Base-by-base conservation (phyloP, 2,888 invertebrate species). In the Tenthredo mesomela region DNA sequence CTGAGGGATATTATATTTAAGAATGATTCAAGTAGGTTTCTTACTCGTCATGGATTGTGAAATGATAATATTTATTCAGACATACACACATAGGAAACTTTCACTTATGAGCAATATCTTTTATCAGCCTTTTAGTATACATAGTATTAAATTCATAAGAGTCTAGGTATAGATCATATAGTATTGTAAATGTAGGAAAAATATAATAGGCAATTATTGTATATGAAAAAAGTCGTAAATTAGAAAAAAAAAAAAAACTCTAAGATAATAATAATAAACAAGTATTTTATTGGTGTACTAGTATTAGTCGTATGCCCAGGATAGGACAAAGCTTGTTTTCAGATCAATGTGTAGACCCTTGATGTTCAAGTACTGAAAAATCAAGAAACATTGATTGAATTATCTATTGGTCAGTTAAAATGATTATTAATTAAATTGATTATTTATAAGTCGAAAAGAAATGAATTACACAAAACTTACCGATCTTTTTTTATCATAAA, bases 321-420 rank as follows among this genome's bases (percentile, higher is more conserved):
- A 84, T 58, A 92, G 84, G 29, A 54, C 43, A n/a, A 92, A 90
- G 1, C 83, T 78, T 61, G 88, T 43, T 70, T 86, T 87, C 77
- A 92, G 85, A 85, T 92, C 89, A 33, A 88, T 67, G 47, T 58
- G 37, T 58, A 91, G 86, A 25, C 85, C 86, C 65, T 85, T 85
- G 4, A 89, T 83, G 65, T 78, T 84, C 54, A 92, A 87, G 84
- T 87, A 88, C 92, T 92, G 86, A 15, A 82, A 65, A 67, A 80
- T 37, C 18, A 9, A 43, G 4, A 29, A 70, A 70, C 9, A 12
- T 18, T 18, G 18, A 18, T 67, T 33, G 2, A 29, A 33, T 67
- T 4, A 67, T 33, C 67, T 67, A 0, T 18, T 29, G 25, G 12
- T 29, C 61, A 61, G 9, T 61, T 21, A 61, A 61, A 25, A n/a